Percentiles rank a stretch among this genome's conserved stretches.
These are phyloP conservation scores for Ahaetulla prasina DNA, from an alignment of 2,113 vertebrate genomes.

Conservation along the genomic window DNA sequence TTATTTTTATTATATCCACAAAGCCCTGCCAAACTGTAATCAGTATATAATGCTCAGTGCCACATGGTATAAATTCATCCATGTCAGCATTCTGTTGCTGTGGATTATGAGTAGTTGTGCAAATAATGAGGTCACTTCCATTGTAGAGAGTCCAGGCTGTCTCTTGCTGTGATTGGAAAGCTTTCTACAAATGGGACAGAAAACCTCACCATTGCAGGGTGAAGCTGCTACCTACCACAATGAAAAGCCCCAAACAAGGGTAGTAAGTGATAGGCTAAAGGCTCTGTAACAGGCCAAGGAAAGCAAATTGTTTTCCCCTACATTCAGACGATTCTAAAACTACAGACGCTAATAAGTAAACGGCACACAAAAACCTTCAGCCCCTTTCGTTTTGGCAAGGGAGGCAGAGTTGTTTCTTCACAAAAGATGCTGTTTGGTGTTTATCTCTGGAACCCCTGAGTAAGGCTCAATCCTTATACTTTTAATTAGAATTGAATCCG, in stretches of 20 bases:
- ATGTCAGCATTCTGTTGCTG: background rate
- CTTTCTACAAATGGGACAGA: background rate
- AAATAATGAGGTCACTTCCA: background rate
- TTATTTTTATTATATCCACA: background rate
- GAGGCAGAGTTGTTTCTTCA: background rate
- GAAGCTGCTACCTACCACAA: background rate
- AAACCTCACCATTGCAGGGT: background rate
- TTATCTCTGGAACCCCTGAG: background rate
- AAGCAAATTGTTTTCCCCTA: background rate
- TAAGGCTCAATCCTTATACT: background rate
- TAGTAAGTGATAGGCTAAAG: background rate
- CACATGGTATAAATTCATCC: background rate
- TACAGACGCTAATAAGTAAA: background rate
- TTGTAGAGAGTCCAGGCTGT: background rate
- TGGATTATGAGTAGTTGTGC: background rate
- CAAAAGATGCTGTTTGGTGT: background rate
- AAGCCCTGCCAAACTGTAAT: background rate
- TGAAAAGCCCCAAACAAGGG: background rate
- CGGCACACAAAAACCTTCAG: background rate
- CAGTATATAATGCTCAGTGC: background rate
- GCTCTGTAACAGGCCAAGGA: background rate
- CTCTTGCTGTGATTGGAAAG: background rate
- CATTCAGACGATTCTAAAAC: background rate
- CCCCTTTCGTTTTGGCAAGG: background rate
- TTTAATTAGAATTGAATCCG: background rate